Base-by-base conservation (phyloP, 2,888 invertebrate genomes). In the Sarcophaga rosellei region DNA sequence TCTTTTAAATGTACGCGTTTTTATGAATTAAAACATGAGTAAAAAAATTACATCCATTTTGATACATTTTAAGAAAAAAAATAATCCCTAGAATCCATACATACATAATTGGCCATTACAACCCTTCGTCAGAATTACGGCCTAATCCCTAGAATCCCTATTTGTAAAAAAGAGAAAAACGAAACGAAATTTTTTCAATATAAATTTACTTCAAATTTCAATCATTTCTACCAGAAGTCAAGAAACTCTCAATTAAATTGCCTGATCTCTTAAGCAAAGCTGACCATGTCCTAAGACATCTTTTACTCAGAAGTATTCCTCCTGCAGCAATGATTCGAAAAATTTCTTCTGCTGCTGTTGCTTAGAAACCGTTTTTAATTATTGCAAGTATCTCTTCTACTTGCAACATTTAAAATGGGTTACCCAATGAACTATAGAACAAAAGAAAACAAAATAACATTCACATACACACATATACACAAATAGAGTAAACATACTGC, bases 361-460 rank as follows among this genome's bases (percentile, higher is more conserved):
- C 79, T 61, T 17, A 10, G 47, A 66, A 77, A 81, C 83, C 86
- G 77, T 69, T 77, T 35, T 81, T 81, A 86, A 86, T 86, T 83
- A 86, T 77, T 73, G 77, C 80, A 79, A 84, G 74, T 75, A 70
- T n/a, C 17, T 53, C 53, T 81, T 53, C 53, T 81, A 83, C 76
- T 83, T 83, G 80, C 75, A 74, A 53, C 77, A 83, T 80, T 82
- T 73, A 86, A 86, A 86, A 86, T 86, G 83, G 86, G 86, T 86
- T 86, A 86, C 86, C 86, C 86, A 86, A 83, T 86, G 86, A 86
- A 86, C 86, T 86, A 86, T 77, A 83, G 83, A 86, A 75, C 68
- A 85, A 74, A 80, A 61, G 53, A 12, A 57, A 12, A 57, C 59
- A 68, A 63, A 63, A 57, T 73, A 87, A 87, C 65, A 81, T 82